Base-by-base conservation (phyloP, 1,140 invertebrate genomes). In the Saccostrea glomerata region DNA sequence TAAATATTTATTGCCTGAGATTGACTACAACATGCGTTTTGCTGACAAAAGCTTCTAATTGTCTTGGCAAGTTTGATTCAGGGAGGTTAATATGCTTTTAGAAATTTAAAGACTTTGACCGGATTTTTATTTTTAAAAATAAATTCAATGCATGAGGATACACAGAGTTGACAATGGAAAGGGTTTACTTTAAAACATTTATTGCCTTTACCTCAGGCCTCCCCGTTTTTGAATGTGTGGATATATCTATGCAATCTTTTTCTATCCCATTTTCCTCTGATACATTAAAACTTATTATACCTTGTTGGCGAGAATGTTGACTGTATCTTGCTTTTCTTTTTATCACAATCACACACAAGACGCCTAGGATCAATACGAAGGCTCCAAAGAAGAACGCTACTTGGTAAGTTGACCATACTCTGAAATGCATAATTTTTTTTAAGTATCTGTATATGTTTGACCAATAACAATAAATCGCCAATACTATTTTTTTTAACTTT, bases 351-450 rank as follows among this genome's bases (percentile, higher is more conserved):
- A 77, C 25, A 30, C 70, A 77, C 25, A 77, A 77, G 23, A 77
- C 11, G 11, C 23, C 23, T 25, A 77, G 70, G 1, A 77, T 25
- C 23, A 77, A 17, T 4, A 77, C 3, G 15, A 77, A 77, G 0
- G 11, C 70, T 12, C 25, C 70, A 36, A 77, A 77, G 12, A 25
- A 25, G 30, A 77, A 77, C 2, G 70, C 70, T 2, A 77, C 70
- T 30, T 77, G 70, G 70, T 77, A 77, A 15, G 23, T 77, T 30
- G 70, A 77, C 70, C 70, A 77, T 36, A 77, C 30, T 77, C 70
- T 77, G 70, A 36, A 36, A 77, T 20, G 23, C 60, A 66, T 3
- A 23, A 20, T 17, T 66, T 63, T 66, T 23, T 20, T 17, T 9
- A 66, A 0, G 23, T 9, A 66, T 20, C 30, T 36, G 2, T 36